Conservation (phyloP, 2,888 invertebrate genomes). For the Acleris holmiana region DNA sequence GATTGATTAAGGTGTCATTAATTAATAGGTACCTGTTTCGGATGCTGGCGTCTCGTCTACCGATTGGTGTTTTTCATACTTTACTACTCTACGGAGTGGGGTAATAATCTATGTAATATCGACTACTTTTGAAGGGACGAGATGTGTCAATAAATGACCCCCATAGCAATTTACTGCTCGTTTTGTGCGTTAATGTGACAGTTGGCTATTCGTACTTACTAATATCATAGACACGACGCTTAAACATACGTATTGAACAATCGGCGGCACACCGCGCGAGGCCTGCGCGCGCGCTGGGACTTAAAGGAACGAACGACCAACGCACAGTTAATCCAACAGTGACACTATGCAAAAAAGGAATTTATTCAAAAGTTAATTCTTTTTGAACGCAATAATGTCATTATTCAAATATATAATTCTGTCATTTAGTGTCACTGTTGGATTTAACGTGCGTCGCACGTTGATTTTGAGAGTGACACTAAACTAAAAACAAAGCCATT, state of each 20-base stretch:
- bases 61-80: conserved; percentile 78
- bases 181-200: conserved; percentile 74
- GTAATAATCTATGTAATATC: conserved; percentile 50
- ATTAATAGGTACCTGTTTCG: conserved; percentile 41
- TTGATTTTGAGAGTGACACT: too few species aligned
- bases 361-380: too few species aligned
- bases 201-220: conserved; percentile 57
- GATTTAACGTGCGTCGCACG: too few species aligned
- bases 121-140: conserved; percentile 20
- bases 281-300: not conserved
- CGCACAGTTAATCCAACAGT: too few species aligned
- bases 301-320: conserved; percentile 19
- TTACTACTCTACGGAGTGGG: conserved; percentile 62
- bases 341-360: too few species aligned
- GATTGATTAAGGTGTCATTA: conserved; percentile 18
- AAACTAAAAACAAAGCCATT: too few species aligned
- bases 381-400: too few species aligned
- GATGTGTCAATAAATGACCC: conserved; percentile 64
- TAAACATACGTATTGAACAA: conserved; percentile 1
- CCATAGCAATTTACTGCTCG: conserved; percentile 63
- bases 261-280: not conserved
- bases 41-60: conserved; percentile 65
- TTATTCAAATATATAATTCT: too few species aligned
- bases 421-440: too few species aligned
- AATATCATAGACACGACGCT: conserved; percentile 47